Evolutionary conservation across 2,113 vertebrate genomes (phyloP).

Genomic region (Pyrgilauda ruficollis): DNA sequence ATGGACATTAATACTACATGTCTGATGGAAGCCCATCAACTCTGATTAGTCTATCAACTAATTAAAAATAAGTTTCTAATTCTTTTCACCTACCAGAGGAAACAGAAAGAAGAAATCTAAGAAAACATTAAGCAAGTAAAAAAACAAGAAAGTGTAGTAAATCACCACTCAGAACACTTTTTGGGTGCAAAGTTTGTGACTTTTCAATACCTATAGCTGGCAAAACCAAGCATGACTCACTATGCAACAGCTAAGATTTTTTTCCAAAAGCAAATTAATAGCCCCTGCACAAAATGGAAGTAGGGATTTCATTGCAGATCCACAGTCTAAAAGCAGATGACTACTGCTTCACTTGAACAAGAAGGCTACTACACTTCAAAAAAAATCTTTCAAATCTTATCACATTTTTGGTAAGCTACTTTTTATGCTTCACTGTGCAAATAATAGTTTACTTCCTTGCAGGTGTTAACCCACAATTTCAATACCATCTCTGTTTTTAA

Average conservation of each 20-base stretch:
- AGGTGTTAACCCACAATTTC: slow-evolving; percentile 3
- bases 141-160: not conserved
- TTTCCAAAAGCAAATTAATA: not conserved
- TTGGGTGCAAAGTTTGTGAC: not conserved
- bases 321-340: not conserved
- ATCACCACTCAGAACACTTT: not conserved
- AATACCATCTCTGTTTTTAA: not conserved
- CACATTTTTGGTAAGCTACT: not conserved
- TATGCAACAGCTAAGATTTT: not conserved
- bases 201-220: not conserved
- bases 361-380: not conserved
- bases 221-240: not conserved
- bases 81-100: not conserved
- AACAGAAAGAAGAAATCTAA: not conserved
- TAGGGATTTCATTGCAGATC: not conserved
- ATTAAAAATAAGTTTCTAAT: not conserved
- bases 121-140: not conserved
- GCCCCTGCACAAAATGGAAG: not conserved
- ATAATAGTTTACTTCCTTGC: not conserved
- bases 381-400: not conserved
- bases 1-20: not conserved
- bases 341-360: not conserved
- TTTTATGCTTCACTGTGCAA: slow-evolving; percentile 6
- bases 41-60: not conserved
- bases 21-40: not conserved